Percentiles rank a stretch among this genome's conserved stretches.
phyloP scores from a whole-genome alignment of 2,113 vertebrate species.

The Butorides virescens region DNA sequence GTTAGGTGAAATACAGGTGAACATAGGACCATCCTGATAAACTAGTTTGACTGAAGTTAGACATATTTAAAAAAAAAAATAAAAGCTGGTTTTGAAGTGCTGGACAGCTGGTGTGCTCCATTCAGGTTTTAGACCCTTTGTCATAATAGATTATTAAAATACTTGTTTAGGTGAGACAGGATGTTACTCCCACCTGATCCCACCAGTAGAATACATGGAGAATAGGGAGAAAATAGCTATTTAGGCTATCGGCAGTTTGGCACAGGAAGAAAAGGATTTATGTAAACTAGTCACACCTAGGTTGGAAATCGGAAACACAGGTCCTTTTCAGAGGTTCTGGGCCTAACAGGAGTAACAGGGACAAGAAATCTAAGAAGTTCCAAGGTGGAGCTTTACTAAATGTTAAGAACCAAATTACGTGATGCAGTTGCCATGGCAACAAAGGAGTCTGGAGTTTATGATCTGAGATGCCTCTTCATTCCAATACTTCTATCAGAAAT shows the following conservation, averaged over 20 bases:
- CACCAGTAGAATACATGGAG: background rate
- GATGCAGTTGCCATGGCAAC: conserved; percentile 44
- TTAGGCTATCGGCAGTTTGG: background rate
- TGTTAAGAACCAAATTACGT: conserved; percentile 27
- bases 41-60: background rate
- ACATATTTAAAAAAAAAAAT: accelerated
- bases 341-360: background rate
- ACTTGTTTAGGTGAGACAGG: background rate
- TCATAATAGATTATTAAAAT: background rate
- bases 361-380: background rate
- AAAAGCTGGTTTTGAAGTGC: background rate
- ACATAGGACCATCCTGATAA: background rate
- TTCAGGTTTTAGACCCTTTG: background rate
- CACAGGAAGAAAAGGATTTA: background rate
- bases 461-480: conserved; percentile 16
- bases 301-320: background rate
- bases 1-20: background rate
- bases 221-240: background rate
- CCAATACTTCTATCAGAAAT: conserved; percentile 8
- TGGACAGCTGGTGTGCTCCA: background rate
- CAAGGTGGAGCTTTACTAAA: conserved; percentile 27
- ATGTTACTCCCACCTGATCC: background rate
- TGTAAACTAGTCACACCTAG: background rate
- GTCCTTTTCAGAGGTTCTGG: background rate
- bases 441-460: conserved; percentile 14